phyloP scores from a whole-genome alignment of 2,113 vertebrate species.

The Epinephelus cyanopodus region DNA sequence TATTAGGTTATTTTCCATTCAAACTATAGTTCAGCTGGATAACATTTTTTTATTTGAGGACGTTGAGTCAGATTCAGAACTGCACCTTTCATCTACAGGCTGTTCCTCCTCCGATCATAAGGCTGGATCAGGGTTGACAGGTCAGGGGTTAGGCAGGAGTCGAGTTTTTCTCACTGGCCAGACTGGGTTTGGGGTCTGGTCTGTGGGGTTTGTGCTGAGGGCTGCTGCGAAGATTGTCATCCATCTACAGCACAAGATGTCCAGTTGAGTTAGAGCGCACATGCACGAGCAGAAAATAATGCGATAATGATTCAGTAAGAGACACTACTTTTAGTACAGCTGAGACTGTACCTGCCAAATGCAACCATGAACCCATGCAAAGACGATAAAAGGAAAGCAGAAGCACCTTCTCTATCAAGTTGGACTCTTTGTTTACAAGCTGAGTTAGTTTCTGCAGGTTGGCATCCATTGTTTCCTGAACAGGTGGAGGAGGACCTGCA shows the following conservation, averaged over 20 bases:
- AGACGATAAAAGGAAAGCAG: constrained; percentile 76
- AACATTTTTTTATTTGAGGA: constrained; percentile 6
- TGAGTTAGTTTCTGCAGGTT: constrained; percentile 99
- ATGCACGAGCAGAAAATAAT: background rate
- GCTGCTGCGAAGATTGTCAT: constrained; percentile 96
- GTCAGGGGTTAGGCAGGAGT: constrained; percentile 85
- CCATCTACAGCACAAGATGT: constrained; percentile 90
- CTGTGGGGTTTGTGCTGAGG: constrained; percentile 94
- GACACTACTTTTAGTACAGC: background rate
- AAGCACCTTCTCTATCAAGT: constrained; percentile 99
- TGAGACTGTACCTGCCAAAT: constrained; percentile 41
- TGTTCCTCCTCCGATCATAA: constrained; percentile 14
- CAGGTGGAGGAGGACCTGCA: constrained; percentile 88
- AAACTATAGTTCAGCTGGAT: constrained; percentile 18
- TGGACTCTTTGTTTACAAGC: constrained; percentile 99
- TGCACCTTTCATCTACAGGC: constrained; percentile 11
- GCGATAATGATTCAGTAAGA: background rate
- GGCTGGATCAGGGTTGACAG: constrained; percentile 19
- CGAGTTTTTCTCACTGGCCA: constrained; percentile 83
- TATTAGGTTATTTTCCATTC: constrained; percentile 32
- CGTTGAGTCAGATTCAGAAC: constrained; percentile 27
- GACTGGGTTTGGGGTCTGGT: constrained; percentile 87
- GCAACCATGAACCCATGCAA: constrained; percentile 60
- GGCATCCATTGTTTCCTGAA: constrained; percentile 93
- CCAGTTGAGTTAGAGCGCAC: constrained; percentile 28